Evolutionary conservation across 2,113 vertebrate genomes (phyloP).

Genomic region (Cottus gobio): DNA sequence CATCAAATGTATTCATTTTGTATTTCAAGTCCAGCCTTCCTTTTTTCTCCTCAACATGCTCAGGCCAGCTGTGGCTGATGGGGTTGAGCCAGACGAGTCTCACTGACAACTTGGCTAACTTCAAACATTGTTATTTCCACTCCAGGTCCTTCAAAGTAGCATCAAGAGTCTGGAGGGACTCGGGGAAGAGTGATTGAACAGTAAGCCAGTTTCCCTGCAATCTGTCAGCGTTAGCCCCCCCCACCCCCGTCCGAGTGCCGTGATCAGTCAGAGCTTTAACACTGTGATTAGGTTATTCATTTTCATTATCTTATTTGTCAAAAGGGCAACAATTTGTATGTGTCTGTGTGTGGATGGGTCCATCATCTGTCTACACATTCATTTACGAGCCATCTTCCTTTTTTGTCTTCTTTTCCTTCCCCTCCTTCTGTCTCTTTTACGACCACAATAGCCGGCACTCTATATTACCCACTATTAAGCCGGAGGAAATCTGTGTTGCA

Average conservation of each 20-base stretch:
- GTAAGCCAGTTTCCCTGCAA: conserved; percentile 22
- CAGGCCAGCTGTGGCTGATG: conserved; percentile 19
- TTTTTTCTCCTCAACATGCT: conserved; percentile 7
- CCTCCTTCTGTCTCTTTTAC: background rate
- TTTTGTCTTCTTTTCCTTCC: conserved; percentile 5
- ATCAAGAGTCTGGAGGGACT: conserved; percentile 43
- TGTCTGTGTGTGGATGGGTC: conserved; percentile 23
- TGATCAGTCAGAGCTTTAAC: conserved; percentile 52
- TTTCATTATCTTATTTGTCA: conserved; percentile 61
- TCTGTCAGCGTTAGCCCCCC: conserved; percentile 32
- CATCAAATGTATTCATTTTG: background rate
- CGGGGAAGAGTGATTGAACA: conserved; percentile 30
- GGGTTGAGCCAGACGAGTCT: conserved; percentile 28
- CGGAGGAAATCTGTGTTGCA: conserved; percentile 51
- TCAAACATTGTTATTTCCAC: conserved; percentile 57
- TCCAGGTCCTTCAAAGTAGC: conserved; percentile 52
- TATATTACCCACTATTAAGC: conserved; percentile 53
- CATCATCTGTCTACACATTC: conserved; percentile 43
- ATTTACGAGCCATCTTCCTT: conserved; percentile 31
- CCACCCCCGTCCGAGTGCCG: conserved; percentile 10
- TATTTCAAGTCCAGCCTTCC: conserved; percentile 11
- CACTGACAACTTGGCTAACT: conserved; percentile 43
- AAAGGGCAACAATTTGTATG: conserved; percentile 54
- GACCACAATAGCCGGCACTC: background rate
- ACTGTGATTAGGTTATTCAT: conserved; percentile 55